Base-by-base conservation (phyloP, 2,113 vertebrate species). In the Sarotherodon lohbergeri region DNA sequence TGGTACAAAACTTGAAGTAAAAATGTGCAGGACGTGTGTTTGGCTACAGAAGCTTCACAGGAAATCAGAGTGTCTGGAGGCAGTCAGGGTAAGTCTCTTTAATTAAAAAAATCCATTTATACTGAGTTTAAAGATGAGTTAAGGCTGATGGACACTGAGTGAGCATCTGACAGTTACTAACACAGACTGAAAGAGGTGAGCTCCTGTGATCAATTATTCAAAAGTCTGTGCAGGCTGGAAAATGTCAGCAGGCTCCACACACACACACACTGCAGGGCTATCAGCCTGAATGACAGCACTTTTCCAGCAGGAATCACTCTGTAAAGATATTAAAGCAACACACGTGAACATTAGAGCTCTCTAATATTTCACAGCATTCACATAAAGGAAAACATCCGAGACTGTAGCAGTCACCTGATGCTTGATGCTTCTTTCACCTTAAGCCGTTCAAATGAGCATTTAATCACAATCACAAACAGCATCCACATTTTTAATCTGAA, bases 181-280 rank as follows among this genome's bases (percentile, higher is more conserved):
- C 76, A 68, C 32, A 22, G 81, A 55, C 57, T 81, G 52, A 88
- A 55, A 48, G 85, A 90, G 78, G 71, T 90, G 80, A 93, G 9
- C 82, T 76, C 66, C 87, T 94, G 46, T 88, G 88, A 94, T 95
- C 92, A 94, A 95, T 95, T 90, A 95, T 95, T 94, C 73, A 95
- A 56, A 1, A 87, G 76, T n/a, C 80, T 56, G 80, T 34, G 88
- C 57, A 41, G 55, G 81, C 87, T 85, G 85, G 41, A 87, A 91
- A 94, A 95, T 93, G 92, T 94, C 94, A 94, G 84, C 27, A 10
- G 50, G 19, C 59, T 93, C 81, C 78, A 50, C 14, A n/a, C 68
- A 29, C 57, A 56, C 46, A 54, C 55, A 52, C 14, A 34, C 54
- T 0, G 57, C 57, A 50, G 32, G 32, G 54, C 50, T 80, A 46